Base-by-base conservation (phyloP, 1,140 invertebrate genomes). In the Drosophila nikananu region DNA sequence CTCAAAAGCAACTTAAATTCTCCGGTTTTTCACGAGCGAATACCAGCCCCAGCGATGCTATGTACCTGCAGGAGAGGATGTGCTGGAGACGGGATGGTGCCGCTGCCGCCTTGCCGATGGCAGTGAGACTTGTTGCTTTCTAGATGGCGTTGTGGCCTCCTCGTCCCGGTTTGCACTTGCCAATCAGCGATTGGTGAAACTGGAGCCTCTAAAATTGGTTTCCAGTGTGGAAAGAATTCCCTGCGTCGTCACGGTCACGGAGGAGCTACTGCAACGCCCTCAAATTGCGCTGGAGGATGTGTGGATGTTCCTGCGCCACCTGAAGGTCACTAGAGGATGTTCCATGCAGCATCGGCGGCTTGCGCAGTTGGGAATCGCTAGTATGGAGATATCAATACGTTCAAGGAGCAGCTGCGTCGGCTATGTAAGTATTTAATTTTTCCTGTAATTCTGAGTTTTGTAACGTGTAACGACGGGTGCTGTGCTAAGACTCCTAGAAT, bases 51-150 rank as follows among this genome's bases (percentile, higher is more conserved):
- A 89, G 21, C 63, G 44, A 2, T 89, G 84, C 42, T 81, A 42
- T 57, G n/a, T 89, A 25, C 78, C 83, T 8, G 25, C 21, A 2
- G 30, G 8, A 1, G 15, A 30, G 17, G 27, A 32, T 9, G 12
- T 9, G 9, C 9, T 27, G 10, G 15, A 19, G 4, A 12, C 54
- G 1, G 64, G 57, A 8, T 92, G 84, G 87, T 65, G 54, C 15
- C 90, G 79, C 51, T 91, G 86, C 52, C 30, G 27, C 8, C 49
- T 92, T 3, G 19, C 73, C 12, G 63, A 80, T 39, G 68, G 65
- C 13, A 75, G 54, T 17, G 76, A 80, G 41, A 82, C 67, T 32
- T 91, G 86, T 77, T 80, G 81, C 67, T 78, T 92, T 41, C 17
- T 89, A 25, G 91, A 92, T 23, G 48, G 54, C 17, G n/a, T 49